These are phyloP conservation scores for Botia almorhae DNA, from an alignment of 2,797 vertebrate species.

Conservation along the genomic window DNA sequence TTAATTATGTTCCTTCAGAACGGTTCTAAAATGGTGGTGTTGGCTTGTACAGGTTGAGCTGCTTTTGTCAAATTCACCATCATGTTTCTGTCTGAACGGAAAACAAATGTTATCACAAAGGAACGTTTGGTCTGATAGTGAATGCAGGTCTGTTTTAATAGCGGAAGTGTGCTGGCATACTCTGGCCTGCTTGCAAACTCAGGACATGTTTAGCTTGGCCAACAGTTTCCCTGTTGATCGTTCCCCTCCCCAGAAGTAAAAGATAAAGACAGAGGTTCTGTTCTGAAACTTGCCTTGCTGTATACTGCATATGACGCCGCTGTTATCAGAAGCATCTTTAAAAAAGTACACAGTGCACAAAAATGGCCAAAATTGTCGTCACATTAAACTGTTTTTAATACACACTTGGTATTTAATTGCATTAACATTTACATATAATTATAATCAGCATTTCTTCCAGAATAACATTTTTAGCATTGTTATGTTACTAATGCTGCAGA, in stretches of 20 bases:
- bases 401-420: too few relatives aligned
- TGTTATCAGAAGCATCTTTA: too few relatives aligned
- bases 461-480: too few relatives aligned
- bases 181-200: slow-evolving; percentile 66
- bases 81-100: slow-evolving; percentile 48
- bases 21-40: slow-evolving; percentile 21
- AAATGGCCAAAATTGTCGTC: too few relatives aligned
- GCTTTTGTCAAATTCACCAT: slow-evolving; percentile 35
- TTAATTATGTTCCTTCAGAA: slow-evolving; percentile 12
- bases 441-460: too few relatives aligned
- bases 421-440: too few relatives aligned
- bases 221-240: slow-evolving; percentile 61
- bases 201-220: slow-evolving; percentile 77
- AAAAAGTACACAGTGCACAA: too few relatives aligned
- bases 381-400: too few relatives aligned
- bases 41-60: background rate
- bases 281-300: background rate
- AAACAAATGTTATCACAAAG: slow-evolving; percentile 56
- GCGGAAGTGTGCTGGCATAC: slow-evolving; percentile 54
- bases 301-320: too few relatives aligned
- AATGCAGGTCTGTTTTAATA: slow-evolving; percentile 37
- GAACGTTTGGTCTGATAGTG: slow-evolving; percentile 60
- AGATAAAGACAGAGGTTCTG: background rate
- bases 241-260: slow-evolving; percentile 71
- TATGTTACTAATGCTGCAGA: too few relatives aligned